phyloP scores from a whole-genome alignment of 2,888 invertebrate species.

The Eurois occulta region DNA sequence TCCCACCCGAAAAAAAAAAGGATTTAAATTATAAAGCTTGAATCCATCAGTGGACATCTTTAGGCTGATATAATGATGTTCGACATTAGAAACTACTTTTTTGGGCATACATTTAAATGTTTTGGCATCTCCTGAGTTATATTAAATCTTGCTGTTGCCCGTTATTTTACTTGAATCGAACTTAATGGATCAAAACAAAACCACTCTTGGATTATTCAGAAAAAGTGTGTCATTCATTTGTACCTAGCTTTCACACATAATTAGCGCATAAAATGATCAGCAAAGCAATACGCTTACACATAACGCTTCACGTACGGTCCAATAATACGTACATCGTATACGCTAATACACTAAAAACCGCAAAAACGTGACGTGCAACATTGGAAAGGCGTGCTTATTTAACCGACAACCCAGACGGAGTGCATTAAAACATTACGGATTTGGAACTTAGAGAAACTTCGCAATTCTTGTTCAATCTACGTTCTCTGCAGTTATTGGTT shows the following conservation, averaged over 20 bases:
- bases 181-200: too few relatives aligned
- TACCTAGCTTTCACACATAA: too few relatives aligned
- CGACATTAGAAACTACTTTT: too few relatives aligned
- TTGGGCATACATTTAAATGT: too few relatives aligned
- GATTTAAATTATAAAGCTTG: too few relatives aligned
- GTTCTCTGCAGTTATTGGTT: constrained; percentile 61
- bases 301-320: background rate
- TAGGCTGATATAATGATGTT: too few relatives aligned
- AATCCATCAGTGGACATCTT: too few relatives aligned
- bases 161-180: background rate
- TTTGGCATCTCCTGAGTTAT: too few relatives aligned
- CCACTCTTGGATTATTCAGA: background rate
- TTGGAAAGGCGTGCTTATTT: constrained; percentile 74
- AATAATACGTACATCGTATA: background rate
- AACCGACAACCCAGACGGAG: constrained; percentile 77
- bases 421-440: constrained; percentile 85
- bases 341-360: background rate
- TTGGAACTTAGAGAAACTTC: constrained; percentile 78
- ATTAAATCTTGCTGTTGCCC: too few relatives aligned
- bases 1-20: too few relatives aligned
- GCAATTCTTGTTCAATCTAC: constrained; percentile 72
- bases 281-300: too few relatives aligned
- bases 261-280: too few relatives aligned
- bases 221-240: background rate
- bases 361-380: constrained; percentile 49